These are phyloP conservation scores for Platorchestia sp. DNA, from an alignment of 1,140 invertebrate genomes.

Conservation along the genomic window DNA sequence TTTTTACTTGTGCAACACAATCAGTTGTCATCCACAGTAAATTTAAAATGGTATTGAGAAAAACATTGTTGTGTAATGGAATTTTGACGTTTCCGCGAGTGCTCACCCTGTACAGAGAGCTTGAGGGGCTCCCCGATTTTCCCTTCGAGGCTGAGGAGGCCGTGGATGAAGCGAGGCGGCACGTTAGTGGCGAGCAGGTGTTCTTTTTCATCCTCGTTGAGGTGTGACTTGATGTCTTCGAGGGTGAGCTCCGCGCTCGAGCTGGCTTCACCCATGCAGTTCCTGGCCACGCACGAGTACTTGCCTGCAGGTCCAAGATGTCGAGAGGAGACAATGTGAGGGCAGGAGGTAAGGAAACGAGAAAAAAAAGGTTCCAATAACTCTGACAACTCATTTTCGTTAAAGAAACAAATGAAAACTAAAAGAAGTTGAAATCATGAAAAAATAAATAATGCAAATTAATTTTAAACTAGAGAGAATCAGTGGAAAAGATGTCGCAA, in stretches of 20 bases:
- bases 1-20: neutral
- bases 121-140: slow-evolving; percentile 85
- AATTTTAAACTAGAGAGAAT: too few relatives aligned
- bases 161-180: slow-evolving; percentile 85
- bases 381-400: neutral
- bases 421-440: too few relatives aligned
- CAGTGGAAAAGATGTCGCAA: too few relatives aligned
- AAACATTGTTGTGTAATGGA: too few relatives aligned
- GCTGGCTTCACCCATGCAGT: slow-evolving; percentile 91
- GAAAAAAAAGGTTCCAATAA: neutral
- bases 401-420: neutral
- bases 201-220: slow-evolving; percentile 85
- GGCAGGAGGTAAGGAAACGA: neutral
- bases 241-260: slow-evolving; percentile 89
- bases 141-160: slow-evolving; percentile 84
- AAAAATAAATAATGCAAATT: too few relatives aligned
- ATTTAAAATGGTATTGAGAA: neutral
- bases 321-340: slow-evolving; percentile 33
- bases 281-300: slow-evolving; percentile 90
- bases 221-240: slow-evolving; percentile 90
- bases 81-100: too few relatives aligned
- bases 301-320: slow-evolving; percentile 75
- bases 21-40: neutral
- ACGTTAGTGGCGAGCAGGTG: slow-evolving; percentile 77
- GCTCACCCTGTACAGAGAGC: slow-evolving; percentile 81